Conservation (phyloP, 2,113 vertebrate genomes). For the Poeciliopsis retropinna region DNA sequence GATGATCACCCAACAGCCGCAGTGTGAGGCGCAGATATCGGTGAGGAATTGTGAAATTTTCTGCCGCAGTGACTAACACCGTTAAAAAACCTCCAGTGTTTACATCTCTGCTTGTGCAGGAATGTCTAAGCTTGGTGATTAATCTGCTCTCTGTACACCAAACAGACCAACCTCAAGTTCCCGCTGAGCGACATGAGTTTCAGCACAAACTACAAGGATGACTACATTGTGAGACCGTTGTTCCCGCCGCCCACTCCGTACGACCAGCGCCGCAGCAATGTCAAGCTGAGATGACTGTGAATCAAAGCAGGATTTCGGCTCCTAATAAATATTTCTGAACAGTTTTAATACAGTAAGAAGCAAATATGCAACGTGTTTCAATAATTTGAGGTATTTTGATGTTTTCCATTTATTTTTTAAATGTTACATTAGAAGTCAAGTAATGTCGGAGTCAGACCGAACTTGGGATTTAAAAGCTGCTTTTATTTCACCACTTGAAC, state of each 20-base stretch:
- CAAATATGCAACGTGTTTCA: neutral
- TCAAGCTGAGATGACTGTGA: constrained; percentile 5
- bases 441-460: neutral
- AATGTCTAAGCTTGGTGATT: no score
- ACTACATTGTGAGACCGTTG: constrained; percentile 24
- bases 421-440: no score
- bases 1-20: constrained; percentile 1
- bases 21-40: constrained; percentile 5
- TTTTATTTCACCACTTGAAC: neutral
- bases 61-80: neutral
- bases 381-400: neutral
- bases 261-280: constrained; percentile 2
- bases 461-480: neutral
- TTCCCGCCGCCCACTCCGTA: neutral
- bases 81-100: no score
- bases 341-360: neutral
- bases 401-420: neutral
- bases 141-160: constrained; percentile 22
- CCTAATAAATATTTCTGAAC: neutral
- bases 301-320: neutral
- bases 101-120: no score
- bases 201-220: constrained; percentile 42
- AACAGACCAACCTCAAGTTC: constrained; percentile 44
- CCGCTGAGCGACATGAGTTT: constrained; percentile 22
- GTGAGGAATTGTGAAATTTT: constrained; percentile 22